Base-by-base conservation (phyloP, 1,140 invertebrate genomes). In the Platyura marginata region DNA sequence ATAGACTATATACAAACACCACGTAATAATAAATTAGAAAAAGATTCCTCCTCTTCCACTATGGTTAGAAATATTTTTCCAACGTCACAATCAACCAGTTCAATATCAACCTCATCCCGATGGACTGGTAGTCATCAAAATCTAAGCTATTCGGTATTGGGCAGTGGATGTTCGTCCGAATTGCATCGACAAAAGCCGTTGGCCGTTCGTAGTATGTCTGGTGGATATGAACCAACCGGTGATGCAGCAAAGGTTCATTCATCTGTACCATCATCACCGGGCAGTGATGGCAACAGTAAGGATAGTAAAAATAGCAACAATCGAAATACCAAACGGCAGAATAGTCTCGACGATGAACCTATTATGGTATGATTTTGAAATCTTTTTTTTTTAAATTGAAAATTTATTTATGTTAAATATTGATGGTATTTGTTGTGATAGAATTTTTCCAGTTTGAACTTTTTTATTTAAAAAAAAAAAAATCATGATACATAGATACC, bases 341-440 rank as follows among this genome's bases (percentile, higher is more conserved):
- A 35, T 21, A 46, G 32, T 25, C 15, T 46, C 8, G 45, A 46
- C 38, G 45, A 46, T 23, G 41, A 46, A 36, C 45, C 45, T 13
- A 46, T 46, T 36, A 46, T 46, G 45, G 45, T 46, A 11, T 46
- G 22, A 46, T 29, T 29, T 29, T 8, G 25, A n/a, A n/a, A n/a
- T n/a, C n/a, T n/a, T n/a, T n/a, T n/a, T n/a, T n/a, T n/a, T n/a
- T n/a, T n/a, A n/a, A n/a, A n/a, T n/a, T n/a, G n/a, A n/a, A n/a
- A n/a, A n/a, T n/a, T n/a, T n/a, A n/a, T n/a, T n/a, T n/a, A n/a
- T n/a, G n/a, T n/a, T n/a, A n/a, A n/a, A n/a, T n/a, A n/a, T n/a
- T n/a, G n/a, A n/a, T n/a, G n/a, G n/a, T n/a, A n/a, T n/a, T n/a
- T n/a, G n/a, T n/a, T n/a, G n/a, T n/a, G n/a, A n/a, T n/a, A n/a